Conservation (phyloP, 1,140 invertebrate species). For the Drosophila nannoptera region DNA sequence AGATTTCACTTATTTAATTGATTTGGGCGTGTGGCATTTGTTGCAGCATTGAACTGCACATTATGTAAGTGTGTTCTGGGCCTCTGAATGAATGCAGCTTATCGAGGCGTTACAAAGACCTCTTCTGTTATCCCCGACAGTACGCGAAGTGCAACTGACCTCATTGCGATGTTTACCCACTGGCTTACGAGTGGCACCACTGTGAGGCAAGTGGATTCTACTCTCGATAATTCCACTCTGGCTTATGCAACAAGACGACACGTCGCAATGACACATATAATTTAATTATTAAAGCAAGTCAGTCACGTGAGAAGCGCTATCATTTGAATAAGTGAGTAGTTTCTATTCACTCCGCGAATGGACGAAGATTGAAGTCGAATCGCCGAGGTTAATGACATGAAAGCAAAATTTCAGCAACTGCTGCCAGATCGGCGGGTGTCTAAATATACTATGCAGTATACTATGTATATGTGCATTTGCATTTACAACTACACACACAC, state of each 20-base stretch:
- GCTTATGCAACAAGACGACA: conserved; percentile 17
- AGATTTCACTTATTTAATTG: no score
- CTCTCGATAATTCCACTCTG: no score
- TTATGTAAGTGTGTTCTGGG: no score
- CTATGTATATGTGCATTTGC: conserved; percentile 31
- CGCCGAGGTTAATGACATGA: conserved; percentile 67
- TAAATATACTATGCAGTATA: conserved; percentile 52
- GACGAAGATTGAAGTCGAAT: conserved; percentile 42
- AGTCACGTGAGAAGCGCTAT: conserved; percentile 48
- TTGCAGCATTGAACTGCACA: no score
- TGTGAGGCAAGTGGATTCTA: no score
- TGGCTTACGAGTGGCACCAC: no score
- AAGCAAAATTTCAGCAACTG: conserved; percentile 34
- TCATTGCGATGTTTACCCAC: conserved; percentile 5
- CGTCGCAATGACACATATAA: conserved; percentile 40
- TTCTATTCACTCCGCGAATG: conserved; percentile 34
- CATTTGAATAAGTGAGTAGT: conserved; percentile 41
- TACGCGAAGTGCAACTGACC: conserved; percentile 28
- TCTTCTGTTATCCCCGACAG: no score
- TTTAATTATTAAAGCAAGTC: conserved; percentile 27
- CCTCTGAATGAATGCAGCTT: conserved; percentile 2
- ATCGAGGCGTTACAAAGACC: conserved; percentile 11
- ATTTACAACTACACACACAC: neutral
- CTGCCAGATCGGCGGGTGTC: conserved; percentile 42
- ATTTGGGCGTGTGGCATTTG: no score